These are phyloP conservation scores for Caranx ignobilis DNA, from an alignment of 2,113 vertebrate species.

Conservation along the genomic window DNA sequence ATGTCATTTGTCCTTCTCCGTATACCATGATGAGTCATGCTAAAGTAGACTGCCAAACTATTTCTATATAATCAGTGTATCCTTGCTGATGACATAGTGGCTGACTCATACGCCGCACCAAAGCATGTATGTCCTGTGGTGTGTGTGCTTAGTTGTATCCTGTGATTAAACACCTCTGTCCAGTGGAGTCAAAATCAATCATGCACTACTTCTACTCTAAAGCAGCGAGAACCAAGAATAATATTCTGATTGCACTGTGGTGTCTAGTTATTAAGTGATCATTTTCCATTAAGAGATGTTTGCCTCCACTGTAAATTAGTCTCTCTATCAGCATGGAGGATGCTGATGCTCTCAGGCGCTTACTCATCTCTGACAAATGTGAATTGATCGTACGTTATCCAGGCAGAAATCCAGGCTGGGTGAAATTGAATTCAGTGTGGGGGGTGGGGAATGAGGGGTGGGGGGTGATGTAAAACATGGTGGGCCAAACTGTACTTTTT, in stretches of 20 bases:
- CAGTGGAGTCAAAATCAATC: slow-evolving; percentile 24
- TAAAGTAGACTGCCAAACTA: slow-evolving; percentile 37
- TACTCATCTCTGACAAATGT: slow-evolving; percentile 60
- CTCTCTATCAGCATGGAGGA: slow-evolving; percentile 48
- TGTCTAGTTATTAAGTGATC: slow-evolving; percentile 49
- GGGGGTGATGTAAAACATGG: background rate
- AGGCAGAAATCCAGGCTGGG: slow-evolving; percentile 23
- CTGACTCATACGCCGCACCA: slow-evolving; percentile 48
- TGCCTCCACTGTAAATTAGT: slow-evolving; percentile 57
- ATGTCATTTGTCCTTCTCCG: slow-evolving; percentile 2
- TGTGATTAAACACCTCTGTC: slow-evolving; percentile 39
- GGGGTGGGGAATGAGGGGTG: background rate
- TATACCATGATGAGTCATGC: slow-evolving; percentile 37
- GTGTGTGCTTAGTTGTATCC: slow-evolving; percentile 23
- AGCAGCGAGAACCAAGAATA: slow-evolving; percentile 35
- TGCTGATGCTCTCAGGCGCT: slow-evolving; percentile 30
- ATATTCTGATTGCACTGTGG: slow-evolving; percentile 44
- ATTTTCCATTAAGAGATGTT: slow-evolving; percentile 57
- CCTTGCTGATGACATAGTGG: slow-evolving; percentile 33
- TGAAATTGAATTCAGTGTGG: slow-evolving; percentile 24
- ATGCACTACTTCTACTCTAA: slow-evolving; percentile 24
- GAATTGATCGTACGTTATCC: slow-evolving; percentile 59
- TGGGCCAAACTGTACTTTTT: slow-evolving; percentile 11
- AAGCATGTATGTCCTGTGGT: slow-evolving; percentile 52
- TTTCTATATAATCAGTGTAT: slow-evolving; percentile 49